Percentiles rank a stretch among this genome's conserved stretches.
Conservation (phyloP, 2,888 invertebrate species). For the Caenorhabditis sulstoni region DNA sequence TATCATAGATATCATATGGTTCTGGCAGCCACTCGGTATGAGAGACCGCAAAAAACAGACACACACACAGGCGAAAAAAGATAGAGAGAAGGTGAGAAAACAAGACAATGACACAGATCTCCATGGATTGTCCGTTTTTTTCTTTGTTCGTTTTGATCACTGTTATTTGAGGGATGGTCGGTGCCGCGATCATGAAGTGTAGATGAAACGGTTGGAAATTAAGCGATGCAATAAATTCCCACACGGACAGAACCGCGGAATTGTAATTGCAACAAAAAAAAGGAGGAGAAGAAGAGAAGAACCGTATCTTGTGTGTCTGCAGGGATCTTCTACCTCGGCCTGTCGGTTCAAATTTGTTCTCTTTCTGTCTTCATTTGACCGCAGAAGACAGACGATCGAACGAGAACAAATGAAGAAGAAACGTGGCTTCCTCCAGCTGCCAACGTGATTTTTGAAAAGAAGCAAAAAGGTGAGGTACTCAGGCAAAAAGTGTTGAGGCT, state of each 20-base stretch:
- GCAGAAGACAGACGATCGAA: conserved; percentile 10
- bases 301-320: conserved; percentile 45
- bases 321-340: conserved; percentile 12
- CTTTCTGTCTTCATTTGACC: conserved; percentile 26
- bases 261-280: conserved; percentile 42
- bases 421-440: too few species aligned
- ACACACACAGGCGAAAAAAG: conserved; percentile 3
- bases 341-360: conserved; percentile 52
- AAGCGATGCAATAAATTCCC: conserved; percentile 17
- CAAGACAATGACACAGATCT: too few species aligned
- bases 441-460: too few species aligned
- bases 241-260: conserved; percentile 22
- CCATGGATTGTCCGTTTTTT: conserved; percentile 30
- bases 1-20: conserved; percentile 54
- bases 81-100: too few species aligned
- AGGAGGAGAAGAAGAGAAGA: conserved; percentile 10
- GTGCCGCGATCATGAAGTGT: not conserved
- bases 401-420: not conserved
- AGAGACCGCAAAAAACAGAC: conserved; percentile 27
- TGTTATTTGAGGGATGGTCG: not conserved
- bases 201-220: conserved; percentile 7
- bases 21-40: conserved; percentile 9
- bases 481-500: conserved; percentile 1
- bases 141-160: conserved; percentile 17
- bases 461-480: conserved; percentile 32